phyloP scores from a whole-genome alignment of 2,888 invertebrate species.

The Epiblema foenella region DNA sequence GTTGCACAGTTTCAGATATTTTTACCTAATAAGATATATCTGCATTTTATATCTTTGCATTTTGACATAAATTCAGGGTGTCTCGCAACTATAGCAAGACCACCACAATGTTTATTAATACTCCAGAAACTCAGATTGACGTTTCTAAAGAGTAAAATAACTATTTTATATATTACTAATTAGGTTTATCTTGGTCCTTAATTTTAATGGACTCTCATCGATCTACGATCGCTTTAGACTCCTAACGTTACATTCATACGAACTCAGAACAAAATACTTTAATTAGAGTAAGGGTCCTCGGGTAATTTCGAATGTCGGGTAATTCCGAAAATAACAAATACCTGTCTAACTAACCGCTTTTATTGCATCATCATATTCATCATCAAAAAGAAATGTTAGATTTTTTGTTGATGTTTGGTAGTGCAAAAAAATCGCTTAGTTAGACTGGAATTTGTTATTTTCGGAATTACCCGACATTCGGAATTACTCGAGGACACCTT shows the following conservation, averaged over 20 bases:
- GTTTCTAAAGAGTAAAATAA: too few species aligned
- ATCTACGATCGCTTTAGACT: background rate
- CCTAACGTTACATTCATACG: conserved; percentile 8
- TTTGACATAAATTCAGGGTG: background rate
- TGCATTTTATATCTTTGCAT: background rate
- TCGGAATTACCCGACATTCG: too few species aligned
- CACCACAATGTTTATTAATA: conserved; percentile 5
- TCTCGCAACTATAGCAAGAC: background rate
- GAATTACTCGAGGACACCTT: too few species aligned
- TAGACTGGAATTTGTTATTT: too few species aligned
- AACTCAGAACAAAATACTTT: conserved; percentile 4
- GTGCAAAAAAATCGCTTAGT: too few species aligned
- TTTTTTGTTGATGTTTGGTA: too few species aligned
- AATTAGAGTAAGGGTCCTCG: too few species aligned
- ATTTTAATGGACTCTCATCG: conserved; percentile 8
- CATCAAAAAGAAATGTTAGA: too few species aligned
- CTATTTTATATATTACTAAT: background rate
- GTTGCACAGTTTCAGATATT: conserved; percentile 17
- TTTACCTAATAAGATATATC: conserved; percentile 2
- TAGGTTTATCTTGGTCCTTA: conserved; percentile 24
- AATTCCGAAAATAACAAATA: too few species aligned
- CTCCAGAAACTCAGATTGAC: background rate
- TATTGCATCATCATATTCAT: too few species aligned
- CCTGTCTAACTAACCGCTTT: too few species aligned
- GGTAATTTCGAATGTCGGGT: too few species aligned